phyloP scores from a whole-genome alignment of 2,888 invertebrate genomes.

The Xylota segnis region DNA sequence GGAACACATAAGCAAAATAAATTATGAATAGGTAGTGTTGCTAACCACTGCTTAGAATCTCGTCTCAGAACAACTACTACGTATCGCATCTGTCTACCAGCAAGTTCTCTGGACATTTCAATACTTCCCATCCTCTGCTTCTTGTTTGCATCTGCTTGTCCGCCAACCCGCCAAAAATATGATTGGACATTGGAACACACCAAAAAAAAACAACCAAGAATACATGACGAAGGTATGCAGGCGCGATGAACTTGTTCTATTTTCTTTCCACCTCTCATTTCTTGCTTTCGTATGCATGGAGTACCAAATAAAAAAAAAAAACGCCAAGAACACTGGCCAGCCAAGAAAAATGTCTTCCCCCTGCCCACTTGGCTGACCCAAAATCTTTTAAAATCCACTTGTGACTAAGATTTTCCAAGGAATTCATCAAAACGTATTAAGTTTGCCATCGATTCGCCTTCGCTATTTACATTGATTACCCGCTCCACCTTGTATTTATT shows the following conservation, averaged over 20 bases:
- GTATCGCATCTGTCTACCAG: constrained; percentile 3
- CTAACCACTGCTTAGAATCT: neutral
- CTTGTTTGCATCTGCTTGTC: constrained; percentile 35
- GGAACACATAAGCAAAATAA: neutral
- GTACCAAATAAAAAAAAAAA: neutral
- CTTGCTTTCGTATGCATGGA: constrained; percentile 57
- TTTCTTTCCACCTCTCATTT: constrained; percentile 45
- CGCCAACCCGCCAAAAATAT: constrained; percentile 37
- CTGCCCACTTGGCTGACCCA: neutral
- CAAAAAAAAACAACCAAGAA: constrained; percentile 15
- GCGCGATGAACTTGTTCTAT: constrained; percentile 67
- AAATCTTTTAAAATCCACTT: constrained; percentile 8
- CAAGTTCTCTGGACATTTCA: neutral
- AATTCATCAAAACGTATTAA: constrained; percentile 7
- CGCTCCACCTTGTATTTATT: constrained; percentile 40
- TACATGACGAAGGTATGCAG: constrained; percentile 43
- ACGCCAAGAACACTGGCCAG: neutral
- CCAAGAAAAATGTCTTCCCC: constrained; percentile 35
- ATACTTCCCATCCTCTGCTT: constrained; percentile 1
- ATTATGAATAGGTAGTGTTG: neutral
- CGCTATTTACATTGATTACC: constrained; percentile 2
- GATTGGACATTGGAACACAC: constrained; percentile 13
- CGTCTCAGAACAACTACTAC: neutral
- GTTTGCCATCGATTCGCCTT: neutral
- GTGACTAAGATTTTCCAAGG: neutral